Conservation (phyloP, 2,797 vertebrate species). For the Yasuhikotakia modesta region DNA sequence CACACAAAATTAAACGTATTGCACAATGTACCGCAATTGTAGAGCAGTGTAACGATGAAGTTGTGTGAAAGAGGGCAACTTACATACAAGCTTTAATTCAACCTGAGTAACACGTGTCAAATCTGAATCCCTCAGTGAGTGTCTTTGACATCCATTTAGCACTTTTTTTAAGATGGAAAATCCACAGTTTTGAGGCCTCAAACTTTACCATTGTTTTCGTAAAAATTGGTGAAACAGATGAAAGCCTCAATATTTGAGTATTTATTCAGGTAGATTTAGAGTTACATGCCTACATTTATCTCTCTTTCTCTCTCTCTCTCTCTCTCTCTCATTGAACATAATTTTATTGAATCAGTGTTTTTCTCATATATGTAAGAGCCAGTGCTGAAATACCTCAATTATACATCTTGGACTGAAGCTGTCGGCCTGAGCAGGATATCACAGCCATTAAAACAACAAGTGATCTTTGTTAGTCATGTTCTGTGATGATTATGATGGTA, state of each 20-base stretch:
- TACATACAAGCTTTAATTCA: conserved; percentile 7
- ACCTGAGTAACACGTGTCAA: not conserved
- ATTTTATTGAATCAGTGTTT: not conserved
- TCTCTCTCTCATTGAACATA: not conserved
- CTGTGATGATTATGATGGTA: not conserved
- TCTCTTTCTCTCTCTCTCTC: conserved; percentile 41
- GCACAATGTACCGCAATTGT: conserved; percentile 31
- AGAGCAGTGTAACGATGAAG: not conserved
- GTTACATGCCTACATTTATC: not conserved
- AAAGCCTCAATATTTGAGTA: conserved; percentile 6
- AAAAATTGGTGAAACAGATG: conserved; percentile 7
- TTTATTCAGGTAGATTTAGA: not conserved
- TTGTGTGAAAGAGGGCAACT: conserved; percentile 2
- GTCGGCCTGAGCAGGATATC: conserved; percentile 50
- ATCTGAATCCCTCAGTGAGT: not conserved
- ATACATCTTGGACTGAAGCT: conserved; percentile 68
- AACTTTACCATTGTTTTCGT: not conserved
- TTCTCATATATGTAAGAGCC: conserved; percentile 71
- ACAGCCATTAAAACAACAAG: conserved; percentile 50
- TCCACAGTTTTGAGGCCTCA: not conserved
- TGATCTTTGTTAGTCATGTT: conserved; percentile 58
- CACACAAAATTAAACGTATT: conserved; percentile 17
- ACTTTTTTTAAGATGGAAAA: conserved; percentile 21
- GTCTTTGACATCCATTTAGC: conserved; percentile 27
- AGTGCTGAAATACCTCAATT: conserved; percentile 83